Percentiles rank a stretch among this genome's conserved stretches.
Conservation (phyloP, 2,113 vertebrate genomes). For the Parotia lawesii region DNA sequence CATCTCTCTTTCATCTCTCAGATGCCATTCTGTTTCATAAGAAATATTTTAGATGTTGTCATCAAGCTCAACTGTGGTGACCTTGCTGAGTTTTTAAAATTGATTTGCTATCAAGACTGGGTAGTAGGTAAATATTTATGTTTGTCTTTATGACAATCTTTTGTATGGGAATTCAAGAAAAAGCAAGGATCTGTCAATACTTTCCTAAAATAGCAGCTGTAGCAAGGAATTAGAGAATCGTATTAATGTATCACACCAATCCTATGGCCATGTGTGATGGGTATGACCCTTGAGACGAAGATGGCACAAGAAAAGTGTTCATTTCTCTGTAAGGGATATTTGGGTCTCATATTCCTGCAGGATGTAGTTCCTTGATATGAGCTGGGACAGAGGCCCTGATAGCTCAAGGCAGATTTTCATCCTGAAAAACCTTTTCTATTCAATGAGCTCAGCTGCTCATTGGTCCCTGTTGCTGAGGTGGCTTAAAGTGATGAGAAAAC, state of each 20-base stretch:
- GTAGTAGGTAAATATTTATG: background rate
- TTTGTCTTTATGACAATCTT: background rate
- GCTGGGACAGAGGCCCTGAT: background rate
- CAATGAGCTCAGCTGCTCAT: background rate
- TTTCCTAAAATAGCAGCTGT: background rate
- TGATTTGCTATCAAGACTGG: background rate
- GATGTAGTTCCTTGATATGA: background rate
- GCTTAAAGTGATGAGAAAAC: background rate
- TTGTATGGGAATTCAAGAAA: slow-evolving; percentile 31
- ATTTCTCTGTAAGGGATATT: background rate
- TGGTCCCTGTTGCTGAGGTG: background rate
- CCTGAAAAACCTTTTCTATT: background rate
- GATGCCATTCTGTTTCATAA: background rate
- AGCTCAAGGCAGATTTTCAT: background rate
- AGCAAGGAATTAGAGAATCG: background rate
- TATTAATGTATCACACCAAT: background rate
- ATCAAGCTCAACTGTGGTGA: background rate
- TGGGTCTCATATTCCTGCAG: background rate
- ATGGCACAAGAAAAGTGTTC: background rate
- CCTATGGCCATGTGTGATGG: accelerated
- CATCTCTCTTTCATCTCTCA: background rate
- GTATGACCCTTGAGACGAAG: background rate
- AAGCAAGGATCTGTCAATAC: background rate
- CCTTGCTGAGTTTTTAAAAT: background rate
- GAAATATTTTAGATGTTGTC: background rate